Evolutionary conservation across 1,140 invertebrate genomes (phyloP), one percentile per base, ranked within the genome.

Genomic region (Drosophila ohnishii): DNA sequence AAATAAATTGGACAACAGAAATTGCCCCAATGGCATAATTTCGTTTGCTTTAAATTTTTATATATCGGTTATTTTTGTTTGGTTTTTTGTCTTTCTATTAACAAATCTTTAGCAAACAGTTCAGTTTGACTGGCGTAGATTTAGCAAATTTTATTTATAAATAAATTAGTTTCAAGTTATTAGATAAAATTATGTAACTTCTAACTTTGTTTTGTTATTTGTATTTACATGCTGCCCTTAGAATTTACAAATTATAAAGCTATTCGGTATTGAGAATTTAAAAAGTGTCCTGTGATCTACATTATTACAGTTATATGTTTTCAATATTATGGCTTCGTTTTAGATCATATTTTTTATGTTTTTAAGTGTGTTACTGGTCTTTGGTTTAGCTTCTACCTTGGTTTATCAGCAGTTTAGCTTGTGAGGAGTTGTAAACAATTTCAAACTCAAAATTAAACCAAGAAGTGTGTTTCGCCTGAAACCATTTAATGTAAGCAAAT

Each of bases 1-100:
- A 76, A 76, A 80, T 81, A 70, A 81, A 56, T 62, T 77, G 51
- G 45, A 50, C 39, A 80, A 80, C 78, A 58, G 48, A 80, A 80
- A 70, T 48, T 74, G 69, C 48, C 50, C 50, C 50, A 74, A 62
- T 74, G 34, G 40, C 22, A 42, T 34, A 47, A 47, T 37, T 40
- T 57, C 7, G 13, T 64, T 65, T 72, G 48, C 47, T 37, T 42
- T 56, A 34, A 3, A 16, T 25, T 64, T 60, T 32, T 30, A 76
- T 58, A 70, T 60, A 30, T 32, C 28, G 44, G 25, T 28, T 28
- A 2, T 5, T n/a, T 62, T 65, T 71, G 14, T 51, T 75, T 13
- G 7, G 5, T 14, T 35, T 9, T 34, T 50, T 6, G 2, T 11
- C 32, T 51, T 53, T 22, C 16, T 34, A 19, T 53, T 53, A 77